Conservation (phyloP, 64 coral and sea anemone genomes). For the Pocillopora verrucosa region DNA sequence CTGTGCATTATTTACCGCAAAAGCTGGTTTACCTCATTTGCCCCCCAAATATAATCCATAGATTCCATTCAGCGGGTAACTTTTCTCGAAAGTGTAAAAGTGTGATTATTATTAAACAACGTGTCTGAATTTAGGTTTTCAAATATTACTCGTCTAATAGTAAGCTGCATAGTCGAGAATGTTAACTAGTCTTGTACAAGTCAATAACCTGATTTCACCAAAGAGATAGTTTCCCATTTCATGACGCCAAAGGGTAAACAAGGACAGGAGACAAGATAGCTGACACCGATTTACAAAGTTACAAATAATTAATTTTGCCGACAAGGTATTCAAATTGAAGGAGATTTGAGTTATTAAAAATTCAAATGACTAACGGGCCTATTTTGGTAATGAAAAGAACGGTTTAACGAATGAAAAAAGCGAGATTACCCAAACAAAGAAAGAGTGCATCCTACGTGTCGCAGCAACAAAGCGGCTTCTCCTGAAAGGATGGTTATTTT, state of each 20-base stretch:
- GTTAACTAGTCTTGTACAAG: neutral
- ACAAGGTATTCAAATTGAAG: conserved; percentile 5
- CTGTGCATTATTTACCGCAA: neutral
- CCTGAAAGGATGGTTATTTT: neutral
- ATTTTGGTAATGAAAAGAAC: neutral
- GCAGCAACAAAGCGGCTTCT: neutral
- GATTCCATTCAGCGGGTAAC: neutral
- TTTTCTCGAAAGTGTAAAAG: neutral
- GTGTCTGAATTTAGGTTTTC: neutral
- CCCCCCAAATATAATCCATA: neutral
- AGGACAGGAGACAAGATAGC: too few relatives aligned
- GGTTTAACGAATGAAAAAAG: neutral
- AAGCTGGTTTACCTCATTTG: neutral
- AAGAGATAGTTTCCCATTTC: neutral
- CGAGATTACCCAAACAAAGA: conserved; percentile 25
- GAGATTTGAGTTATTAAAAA: conserved; percentile 4
- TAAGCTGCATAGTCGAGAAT: neutral
- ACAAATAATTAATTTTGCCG: neutral
- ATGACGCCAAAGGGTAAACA: too few relatives aligned
- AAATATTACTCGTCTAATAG: neutral
- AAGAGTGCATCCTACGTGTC: neutral
- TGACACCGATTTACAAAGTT: neutral
- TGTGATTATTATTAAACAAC: neutral
- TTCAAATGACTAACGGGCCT: neutral
- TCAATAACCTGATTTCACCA: too few relatives aligned